Evolutionary conservation across 2,888 invertebrate species (phyloP).

Genomic region (Acheta domesticus): DNA sequence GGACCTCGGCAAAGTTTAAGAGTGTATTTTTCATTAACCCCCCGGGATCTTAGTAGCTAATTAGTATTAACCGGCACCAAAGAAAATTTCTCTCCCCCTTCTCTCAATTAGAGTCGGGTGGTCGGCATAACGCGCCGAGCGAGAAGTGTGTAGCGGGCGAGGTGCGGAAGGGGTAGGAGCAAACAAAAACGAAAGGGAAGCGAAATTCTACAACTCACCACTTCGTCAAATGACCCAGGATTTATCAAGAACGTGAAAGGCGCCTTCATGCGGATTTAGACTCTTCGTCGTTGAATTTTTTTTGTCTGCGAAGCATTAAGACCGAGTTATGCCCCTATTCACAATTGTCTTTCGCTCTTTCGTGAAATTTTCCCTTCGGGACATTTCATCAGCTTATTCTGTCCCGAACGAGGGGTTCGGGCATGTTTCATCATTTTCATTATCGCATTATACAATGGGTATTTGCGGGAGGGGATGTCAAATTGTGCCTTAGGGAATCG

Average conservation of each 20-base stretch:
- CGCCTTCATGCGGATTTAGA: no score
- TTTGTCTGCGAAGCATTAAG: background rate
- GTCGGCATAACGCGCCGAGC: no score
- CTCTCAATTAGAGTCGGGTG: background rate
- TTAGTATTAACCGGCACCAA: slow-evolving; percentile 28
- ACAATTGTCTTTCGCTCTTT: slow-evolving; percentile 1
- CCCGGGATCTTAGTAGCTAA: slow-evolving; percentile 25
- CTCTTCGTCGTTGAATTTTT: no score
- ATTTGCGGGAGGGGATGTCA: no score
- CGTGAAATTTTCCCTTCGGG: background rate
- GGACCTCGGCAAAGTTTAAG: background rate
- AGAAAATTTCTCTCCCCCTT: slow-evolving; percentile 23
- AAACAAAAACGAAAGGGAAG: no score
- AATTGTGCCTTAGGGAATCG: no score
- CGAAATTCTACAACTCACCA: no score
- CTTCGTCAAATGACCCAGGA: no score
- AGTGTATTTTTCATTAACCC: slow-evolving; percentile 27
- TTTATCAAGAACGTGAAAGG: no score
- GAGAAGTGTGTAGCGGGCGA: no score
- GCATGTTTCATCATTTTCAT: slow-evolving; percentile 9
- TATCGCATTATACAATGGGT: background rate
- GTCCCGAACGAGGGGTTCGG: background rate
- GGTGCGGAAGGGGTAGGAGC: no score
- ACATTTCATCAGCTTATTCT: no score
- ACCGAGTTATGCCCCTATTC: background rate